These are phyloP conservation scores for Phaethornis superciliosus DNA, from an alignment of 2,113 vertebrate genomes.

Conservation along the genomic window DNA sequence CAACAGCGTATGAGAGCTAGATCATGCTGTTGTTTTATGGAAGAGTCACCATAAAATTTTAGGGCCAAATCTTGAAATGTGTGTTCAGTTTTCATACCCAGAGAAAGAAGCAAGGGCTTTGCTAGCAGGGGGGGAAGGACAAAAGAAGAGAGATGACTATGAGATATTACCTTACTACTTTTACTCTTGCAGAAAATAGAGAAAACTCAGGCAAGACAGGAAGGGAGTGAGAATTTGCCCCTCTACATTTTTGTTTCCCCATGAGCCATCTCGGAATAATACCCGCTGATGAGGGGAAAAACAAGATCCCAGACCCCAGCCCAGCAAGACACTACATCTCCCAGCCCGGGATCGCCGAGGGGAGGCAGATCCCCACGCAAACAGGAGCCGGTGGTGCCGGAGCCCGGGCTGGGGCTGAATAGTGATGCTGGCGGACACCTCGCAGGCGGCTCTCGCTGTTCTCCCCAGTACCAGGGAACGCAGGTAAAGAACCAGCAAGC, in stretches of 20 bases:
- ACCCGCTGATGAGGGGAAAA: background rate
- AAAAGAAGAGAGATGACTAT: too few relatives aligned
- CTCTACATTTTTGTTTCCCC: background rate
- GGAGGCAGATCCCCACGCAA: fast-evolving
- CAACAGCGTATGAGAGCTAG: background rate
- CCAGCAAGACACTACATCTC: fast-evolving
- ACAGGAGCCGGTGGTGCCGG: background rate
- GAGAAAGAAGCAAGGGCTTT: background rate
- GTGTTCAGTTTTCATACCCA: background rate
- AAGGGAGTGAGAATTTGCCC: background rate
- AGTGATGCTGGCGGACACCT: background rate
- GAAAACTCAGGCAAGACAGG: background rate
- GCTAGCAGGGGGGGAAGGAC: too few relatives aligned
- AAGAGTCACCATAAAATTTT: background rate
- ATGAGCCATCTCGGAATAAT: background rate
- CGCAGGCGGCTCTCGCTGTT: background rate
- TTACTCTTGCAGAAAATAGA: background rate
- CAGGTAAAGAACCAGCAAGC: constrained; percentile 22
- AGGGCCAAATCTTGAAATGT: background rate
- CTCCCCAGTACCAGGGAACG: background rate
- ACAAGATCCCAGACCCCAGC: background rate
- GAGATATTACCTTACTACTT: background rate
- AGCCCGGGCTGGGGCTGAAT: background rate
- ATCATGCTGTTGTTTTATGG: background rate
- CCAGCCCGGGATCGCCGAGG: fast-evolving